Conservation (phyloP, 1,140 invertebrate genomes). For the Sarcophaga bullata region DNA sequence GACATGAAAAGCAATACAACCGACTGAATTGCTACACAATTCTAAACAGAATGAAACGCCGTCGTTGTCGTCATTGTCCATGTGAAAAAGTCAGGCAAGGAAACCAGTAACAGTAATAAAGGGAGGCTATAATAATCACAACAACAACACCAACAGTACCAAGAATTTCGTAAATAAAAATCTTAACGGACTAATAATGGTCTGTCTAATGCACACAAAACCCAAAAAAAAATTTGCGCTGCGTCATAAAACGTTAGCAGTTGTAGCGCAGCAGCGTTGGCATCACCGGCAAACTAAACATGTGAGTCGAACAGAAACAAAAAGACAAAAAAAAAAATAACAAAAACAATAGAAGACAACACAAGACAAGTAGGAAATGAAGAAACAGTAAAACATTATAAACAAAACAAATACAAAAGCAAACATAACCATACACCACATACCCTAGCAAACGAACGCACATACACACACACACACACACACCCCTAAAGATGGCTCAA, state of each 20-base stretch:
- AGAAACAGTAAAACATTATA: not conserved
- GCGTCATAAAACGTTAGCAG: not conserved
- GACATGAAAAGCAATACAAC: not conserved
- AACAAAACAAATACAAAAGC: not conserved
- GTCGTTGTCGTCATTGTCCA: not conserved
- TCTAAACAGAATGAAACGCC: not conserved
- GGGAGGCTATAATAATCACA: not conserved
- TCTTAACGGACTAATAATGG: slow-evolving; percentile 37
- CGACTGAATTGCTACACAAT: slow-evolving; percentile 7
- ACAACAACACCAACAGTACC: not conserved
- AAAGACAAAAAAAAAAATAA: not conserved
- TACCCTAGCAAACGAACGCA: too few species aligned
- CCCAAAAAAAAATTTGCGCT: not conserved
- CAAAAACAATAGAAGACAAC: not conserved
- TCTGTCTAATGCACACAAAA: slow-evolving; percentile 29
- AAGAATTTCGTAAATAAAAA: not conserved
- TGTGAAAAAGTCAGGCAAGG: not conserved
- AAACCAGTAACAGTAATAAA: not conserved
- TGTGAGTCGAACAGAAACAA: not conserved
- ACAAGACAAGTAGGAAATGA: not conserved
- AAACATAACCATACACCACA: not conserved
- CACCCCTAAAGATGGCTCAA: not conserved
- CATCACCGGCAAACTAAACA: slow-evolving; percentile 18
- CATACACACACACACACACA: not conserved
- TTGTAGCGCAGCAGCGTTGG: not conserved